These are phyloP conservation scores for Pedionomus torquatus DNA, from an alignment of 2,113 vertebrate genomes.

Conservation along the genomic window DNA sequence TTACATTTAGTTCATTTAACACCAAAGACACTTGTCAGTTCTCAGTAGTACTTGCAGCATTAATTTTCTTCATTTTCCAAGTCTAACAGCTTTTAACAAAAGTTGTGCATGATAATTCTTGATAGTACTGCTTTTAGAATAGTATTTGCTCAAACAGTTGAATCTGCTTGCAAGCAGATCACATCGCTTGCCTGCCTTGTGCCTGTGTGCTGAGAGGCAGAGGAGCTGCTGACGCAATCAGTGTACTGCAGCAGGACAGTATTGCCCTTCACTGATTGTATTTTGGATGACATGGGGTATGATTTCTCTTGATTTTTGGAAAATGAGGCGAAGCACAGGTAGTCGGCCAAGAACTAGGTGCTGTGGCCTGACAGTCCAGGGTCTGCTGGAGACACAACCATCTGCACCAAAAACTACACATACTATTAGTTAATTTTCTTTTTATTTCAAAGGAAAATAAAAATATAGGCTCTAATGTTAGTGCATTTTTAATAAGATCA, in stretches of 20 bases:
- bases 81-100: neutral
- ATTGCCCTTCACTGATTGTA: neutral
- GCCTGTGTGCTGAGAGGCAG: neutral
- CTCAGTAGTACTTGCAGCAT: slow-evolving; percentile 1
- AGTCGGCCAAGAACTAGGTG: neutral
- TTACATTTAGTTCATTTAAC: slow-evolving; percentile 16
- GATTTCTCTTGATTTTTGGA: neutral
- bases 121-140: neutral
- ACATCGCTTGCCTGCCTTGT: neutral
- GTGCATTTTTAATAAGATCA: neutral
- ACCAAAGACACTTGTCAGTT: neutral
- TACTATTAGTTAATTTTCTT: neutral
- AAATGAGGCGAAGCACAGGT: neutral
- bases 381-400: neutral
- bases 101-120: neutral
- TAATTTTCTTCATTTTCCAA: neutral
- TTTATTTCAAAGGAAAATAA: neutral
- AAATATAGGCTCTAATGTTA: neutral
- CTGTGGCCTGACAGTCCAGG: neutral
- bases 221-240: neutral
- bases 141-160: neutral
- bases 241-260: neutral
- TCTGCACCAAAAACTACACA: neutral
- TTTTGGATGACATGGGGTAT: neutral
- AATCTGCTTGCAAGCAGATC: neutral